Conservation (phyloP, 2,888 invertebrate genomes). For the Encarsia formosa region DNA sequence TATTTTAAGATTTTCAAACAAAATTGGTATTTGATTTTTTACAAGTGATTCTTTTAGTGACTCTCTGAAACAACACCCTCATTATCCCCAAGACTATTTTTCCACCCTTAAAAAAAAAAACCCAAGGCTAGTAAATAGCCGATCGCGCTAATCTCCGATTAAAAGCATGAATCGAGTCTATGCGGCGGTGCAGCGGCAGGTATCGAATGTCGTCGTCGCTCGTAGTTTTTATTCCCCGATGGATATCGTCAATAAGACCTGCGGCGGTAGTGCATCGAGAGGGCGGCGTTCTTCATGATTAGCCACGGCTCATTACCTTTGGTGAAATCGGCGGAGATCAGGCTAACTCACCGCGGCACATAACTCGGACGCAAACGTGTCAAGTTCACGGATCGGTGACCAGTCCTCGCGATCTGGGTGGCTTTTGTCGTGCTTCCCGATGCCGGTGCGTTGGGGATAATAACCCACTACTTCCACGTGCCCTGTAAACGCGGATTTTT, state of each 20-base stretch:
- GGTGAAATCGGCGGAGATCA: not conserved
- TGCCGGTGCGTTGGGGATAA: too few relatives aligned
- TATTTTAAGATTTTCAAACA: not conserved
- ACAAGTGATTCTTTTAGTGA: not conserved
- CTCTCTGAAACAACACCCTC: too few relatives aligned
- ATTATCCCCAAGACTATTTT: too few relatives aligned
- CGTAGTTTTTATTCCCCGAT: not conserved
- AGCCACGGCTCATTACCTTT: constrained; percentile 30
- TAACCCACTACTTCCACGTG: too few relatives aligned
- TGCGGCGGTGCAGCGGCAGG: not conserved
- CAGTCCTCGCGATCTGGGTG: constrained; percentile 34
- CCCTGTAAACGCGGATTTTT: too few relatives aligned
- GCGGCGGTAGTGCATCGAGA: not conserved
- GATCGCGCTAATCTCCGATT: too few relatives aligned
- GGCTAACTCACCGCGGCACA: constrained; percentile 35
- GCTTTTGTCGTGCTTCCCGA: constrained; percentile 1
- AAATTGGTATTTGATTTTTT: not conserved
- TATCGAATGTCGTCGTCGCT: not conserved
- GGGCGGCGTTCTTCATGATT: constrained; percentile 29
- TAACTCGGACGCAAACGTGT: constrained; percentile 45
- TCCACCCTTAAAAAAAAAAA: too few relatives aligned
- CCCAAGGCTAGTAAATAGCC: too few relatives aligned
- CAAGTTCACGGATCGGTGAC: constrained; percentile 35
- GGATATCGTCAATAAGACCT: not conserved
- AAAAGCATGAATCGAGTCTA: too few relatives aligned